These are phyloP conservation scores for Triplophysa rosa DNA, from an alignment of 2,113 vertebrate species.

Conservation along the genomic window DNA sequence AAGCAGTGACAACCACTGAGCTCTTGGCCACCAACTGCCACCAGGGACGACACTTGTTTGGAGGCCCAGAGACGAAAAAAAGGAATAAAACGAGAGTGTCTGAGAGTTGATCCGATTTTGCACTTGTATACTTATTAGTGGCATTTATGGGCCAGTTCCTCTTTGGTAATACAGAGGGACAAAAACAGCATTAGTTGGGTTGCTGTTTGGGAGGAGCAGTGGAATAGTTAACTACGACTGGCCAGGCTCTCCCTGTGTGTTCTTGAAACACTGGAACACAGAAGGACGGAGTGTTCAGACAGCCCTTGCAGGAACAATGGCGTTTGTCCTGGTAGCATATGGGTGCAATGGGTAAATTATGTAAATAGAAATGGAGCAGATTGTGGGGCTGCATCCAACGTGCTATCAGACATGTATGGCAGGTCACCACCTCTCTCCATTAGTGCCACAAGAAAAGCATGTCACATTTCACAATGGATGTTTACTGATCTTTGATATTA, in stretches of 20 bases:
- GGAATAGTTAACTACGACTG: constrained; percentile 70
- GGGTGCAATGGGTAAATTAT: constrained; percentile 47
- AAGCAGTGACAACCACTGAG: constrained; percentile 36
- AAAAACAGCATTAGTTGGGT: constrained; percentile 73
- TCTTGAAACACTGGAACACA: constrained; percentile 18
- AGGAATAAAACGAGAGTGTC: constrained; percentile 37
- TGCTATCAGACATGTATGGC: constrained; percentile 32
- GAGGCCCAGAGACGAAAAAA: constrained; percentile 34
- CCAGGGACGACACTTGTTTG: constrained; percentile 34
- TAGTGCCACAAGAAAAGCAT: constrained; percentile 34
- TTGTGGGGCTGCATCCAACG: constrained; percentile 42
- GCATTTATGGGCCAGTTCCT: constrained; percentile 48
- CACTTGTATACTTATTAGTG: constrained; percentile 75
- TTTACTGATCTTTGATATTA: constrained; percentile 28
- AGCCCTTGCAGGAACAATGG: constrained; percentile 42
- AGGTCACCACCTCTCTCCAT: constrained; percentile 40
- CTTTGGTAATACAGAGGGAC: constrained; percentile 71
- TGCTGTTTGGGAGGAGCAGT: constrained; percentile 59
- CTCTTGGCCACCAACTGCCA: constrained; percentile 42
- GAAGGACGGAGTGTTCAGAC: constrained; percentile 19
- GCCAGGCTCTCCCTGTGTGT: constrained; percentile 24
- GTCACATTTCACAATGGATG: constrained; percentile 12
- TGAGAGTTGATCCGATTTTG: constrained; percentile 77
- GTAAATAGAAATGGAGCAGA: constrained; percentile 50
- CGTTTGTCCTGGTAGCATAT: constrained; percentile 51